Base-by-base conservation (phyloP, 2,113 vertebrate species). In the Brachypteracias leptosomus region DNA sequence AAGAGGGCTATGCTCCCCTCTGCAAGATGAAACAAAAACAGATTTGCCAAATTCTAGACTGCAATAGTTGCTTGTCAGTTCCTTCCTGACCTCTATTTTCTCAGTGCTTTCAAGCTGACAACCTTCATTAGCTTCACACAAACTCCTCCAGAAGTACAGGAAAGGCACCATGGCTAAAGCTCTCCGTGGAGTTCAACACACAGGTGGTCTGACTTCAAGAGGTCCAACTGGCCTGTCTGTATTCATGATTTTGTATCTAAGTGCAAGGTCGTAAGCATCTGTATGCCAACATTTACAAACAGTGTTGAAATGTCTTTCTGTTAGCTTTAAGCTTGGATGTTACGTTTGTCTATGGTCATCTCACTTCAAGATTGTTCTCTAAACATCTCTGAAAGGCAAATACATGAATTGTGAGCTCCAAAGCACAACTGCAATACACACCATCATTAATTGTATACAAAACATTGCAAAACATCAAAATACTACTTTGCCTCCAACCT, bases 271-370 rank as follows among this genome's bases (percentile, higher is more conserved):
- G 36, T 20, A 21, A 66, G 29, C 36, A 86, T 25, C 28, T 16
- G 26, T 7, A 73, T 0, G 6, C 40, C 76, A 91, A 49, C 36
- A 20, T 80, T 76, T 89, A 83, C 80, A 84, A 84, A 91, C 7
- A 9, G 42, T 89, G 86, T 80, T 91, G 95, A 86, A 94, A 92
- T 51, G 46, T 44, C 49, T 21, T 29, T 90, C 68, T 92, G 89
- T 89, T 93, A 89, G 47, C 57, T 91, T 89, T 89, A 51, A 71
- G 47, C 38, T 88, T 0, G 0, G 61, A 95, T 68, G 62, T 51
- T 85, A 35, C 63, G 29, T 10, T 24, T 11, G 13, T 13, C 65
- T 51, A 40, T 59, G 89, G 52, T 57, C 57, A 71, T 44, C 51
- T 77, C 65, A 19, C 44, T 79, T 67, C 20, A 74, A 47, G 14